phyloP scores from a whole-genome alignment of 2,113 vertebrate species.

The Myiozetetes cayanensis region DNA sequence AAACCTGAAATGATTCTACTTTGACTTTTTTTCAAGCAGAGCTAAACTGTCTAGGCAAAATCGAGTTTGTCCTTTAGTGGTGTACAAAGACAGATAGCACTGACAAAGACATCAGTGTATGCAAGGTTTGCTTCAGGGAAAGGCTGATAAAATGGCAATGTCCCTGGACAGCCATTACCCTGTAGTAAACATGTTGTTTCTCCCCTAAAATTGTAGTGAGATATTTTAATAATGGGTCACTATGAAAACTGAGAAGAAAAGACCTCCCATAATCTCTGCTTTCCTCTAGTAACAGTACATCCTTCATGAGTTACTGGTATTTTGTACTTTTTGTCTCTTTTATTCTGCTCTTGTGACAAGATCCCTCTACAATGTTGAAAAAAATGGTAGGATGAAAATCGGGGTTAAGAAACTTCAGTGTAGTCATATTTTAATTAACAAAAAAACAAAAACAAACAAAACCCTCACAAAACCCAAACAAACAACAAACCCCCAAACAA shows the following conservation, averaged over 20 bases:
- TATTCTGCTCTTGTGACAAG: background rate
- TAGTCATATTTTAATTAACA: background rate
- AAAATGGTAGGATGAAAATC: background rate
- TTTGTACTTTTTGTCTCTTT: background rate
- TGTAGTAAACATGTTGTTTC: background rate
- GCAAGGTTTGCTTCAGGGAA: background rate
- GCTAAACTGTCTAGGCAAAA: background rate
- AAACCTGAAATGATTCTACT: background rate
- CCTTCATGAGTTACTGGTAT: background rate
- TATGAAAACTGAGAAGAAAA: background rate
- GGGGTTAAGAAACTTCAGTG: background rate
- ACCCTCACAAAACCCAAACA: too few relatives aligned
- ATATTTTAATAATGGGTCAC: background rate
- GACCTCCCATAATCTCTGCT: background rate
- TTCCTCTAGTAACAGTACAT: background rate
- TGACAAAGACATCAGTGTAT: background rate
- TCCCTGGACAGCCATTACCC: background rate
- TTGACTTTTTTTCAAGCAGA: background rate
- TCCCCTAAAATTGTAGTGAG: background rate
- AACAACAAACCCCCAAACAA: too few relatives aligned
- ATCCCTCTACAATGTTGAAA: background rate
- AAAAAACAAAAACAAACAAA: too few relatives aligned
- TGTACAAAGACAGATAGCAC: background rate
- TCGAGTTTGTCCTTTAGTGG: background rate
- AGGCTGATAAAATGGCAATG: background rate